phyloP scores from a whole-genome alignment of 2,113 vertebrate species.

The Sula dactylatra region DNA sequence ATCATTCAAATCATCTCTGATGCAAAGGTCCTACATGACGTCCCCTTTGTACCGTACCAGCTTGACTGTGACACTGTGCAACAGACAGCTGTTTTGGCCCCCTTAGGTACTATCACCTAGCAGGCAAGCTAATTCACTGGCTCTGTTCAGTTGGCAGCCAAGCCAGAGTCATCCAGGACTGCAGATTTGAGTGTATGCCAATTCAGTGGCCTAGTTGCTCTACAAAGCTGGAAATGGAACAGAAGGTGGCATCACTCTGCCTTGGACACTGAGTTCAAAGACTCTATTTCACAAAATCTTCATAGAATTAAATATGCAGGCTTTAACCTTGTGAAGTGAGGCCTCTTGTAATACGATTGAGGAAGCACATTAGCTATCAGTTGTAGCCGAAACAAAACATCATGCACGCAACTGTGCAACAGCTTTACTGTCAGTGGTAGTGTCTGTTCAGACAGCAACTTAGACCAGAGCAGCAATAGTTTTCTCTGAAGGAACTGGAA shows the following conservation, averaged over 20 bases:
- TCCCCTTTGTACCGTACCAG: background rate
- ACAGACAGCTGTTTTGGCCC: background rate
- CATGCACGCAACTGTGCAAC: background rate
- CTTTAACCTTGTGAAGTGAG: background rate
- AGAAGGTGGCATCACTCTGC: background rate
- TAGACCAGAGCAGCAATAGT: background rate
- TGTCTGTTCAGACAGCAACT: conserved; percentile 9
- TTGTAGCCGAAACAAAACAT: conserved; percentile 21
- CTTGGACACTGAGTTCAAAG: background rate
- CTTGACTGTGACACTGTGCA: background rate
- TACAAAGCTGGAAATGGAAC: background rate
- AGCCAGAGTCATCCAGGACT: background rate
- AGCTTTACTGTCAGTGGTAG: background rate
- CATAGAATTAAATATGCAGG: background rate
- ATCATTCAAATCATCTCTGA: background rate
- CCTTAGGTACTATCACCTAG: rapidly evolving
- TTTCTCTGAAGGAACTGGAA: conserved; percentile 22
- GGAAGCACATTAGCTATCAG: background rate
- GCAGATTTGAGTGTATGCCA: background rate
- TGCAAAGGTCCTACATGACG: background rate
- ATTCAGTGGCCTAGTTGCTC: background rate
- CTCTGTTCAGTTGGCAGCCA: background rate
- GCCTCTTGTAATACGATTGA: background rate
- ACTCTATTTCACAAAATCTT: background rate
- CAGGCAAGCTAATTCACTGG: background rate